Conservation (phyloP, 2,888 invertebrate species). For the Axea sp. region DNA sequence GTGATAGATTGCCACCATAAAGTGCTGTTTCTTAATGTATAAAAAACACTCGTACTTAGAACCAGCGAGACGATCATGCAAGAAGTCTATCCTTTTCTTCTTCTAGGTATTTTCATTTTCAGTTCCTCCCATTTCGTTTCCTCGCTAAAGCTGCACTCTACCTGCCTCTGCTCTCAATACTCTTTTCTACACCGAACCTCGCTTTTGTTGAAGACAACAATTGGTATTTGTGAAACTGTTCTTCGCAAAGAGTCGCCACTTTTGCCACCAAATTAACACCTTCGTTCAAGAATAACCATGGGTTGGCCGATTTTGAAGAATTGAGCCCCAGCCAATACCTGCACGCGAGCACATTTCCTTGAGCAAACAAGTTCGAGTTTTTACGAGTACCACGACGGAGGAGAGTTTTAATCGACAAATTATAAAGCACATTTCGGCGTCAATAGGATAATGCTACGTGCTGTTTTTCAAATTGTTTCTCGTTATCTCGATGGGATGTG, state of each 20-base stretch:
- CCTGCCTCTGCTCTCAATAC: slow-evolving; percentile 1
- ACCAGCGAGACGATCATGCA: slow-evolving; percentile 47
- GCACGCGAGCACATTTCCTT: slow-evolving; percentile 46
- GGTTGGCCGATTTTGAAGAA: slow-evolving; percentile 10
- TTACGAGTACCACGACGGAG: neutral
- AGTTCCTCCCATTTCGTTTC: slow-evolving; percentile 33
- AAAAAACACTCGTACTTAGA: slow-evolving; percentile 35
- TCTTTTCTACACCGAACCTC: neutral
- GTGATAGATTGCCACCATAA: slow-evolving; percentile 52
- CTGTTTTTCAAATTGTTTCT: slow-evolving; percentile 24
- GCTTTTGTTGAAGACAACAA: slow-evolving; percentile 42
- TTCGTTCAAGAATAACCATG: slow-evolving; percentile 19
- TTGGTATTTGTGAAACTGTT: slow-evolving; percentile 16
- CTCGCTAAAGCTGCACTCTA: slow-evolving; percentile 32
- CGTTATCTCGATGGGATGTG: slow-evolving; percentile 18
- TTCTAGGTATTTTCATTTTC: slow-evolving; percentile 26
- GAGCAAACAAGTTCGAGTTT: slow-evolving; percentile 39
- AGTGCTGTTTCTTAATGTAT: slow-evolving; percentile 13
- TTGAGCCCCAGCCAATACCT: slow-evolving; percentile 1
- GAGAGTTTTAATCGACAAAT: slow-evolving; percentile 12
- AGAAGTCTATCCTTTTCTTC: slow-evolving; percentile 49
- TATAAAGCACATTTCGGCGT: slow-evolving; percentile 20
- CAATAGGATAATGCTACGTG: slow-evolving; percentile 26
- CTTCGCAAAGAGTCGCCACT: slow-evolving; percentile 26
- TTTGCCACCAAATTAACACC: slow-evolving; percentile 52